Evolutionary conservation across 1,140 invertebrate genomes (phyloP).

Genomic region (Dermatophagoides farinae): DNA sequence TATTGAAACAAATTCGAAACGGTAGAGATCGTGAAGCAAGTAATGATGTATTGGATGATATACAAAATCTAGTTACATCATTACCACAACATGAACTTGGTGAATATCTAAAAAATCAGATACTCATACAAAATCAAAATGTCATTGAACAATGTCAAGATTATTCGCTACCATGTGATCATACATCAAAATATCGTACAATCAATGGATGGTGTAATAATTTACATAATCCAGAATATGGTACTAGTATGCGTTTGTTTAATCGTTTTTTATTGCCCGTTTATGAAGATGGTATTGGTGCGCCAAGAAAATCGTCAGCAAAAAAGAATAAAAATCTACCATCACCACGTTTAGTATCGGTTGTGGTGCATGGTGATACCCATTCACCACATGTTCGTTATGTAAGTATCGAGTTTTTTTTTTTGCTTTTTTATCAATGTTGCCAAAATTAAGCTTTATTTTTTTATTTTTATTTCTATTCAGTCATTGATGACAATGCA

Average conservation of each 20-base stretch:
- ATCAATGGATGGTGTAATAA: conserved; percentile 79
- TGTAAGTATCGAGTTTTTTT: conserved; percentile 38
- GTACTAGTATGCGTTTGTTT: conserved; percentile 55
- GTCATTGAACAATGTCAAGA: conserved; percentile 24
- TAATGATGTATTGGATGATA: background rate
- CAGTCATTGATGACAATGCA: conserved; percentile 59
- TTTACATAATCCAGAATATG: conserved; percentile 56
- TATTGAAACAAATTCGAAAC: conserved; percentile 28
- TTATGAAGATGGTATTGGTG: conserved; percentile 57
- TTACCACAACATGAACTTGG: conserved; percentile 12
- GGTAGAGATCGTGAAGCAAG: conserved; percentile 13
- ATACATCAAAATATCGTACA: conserved; percentile 53
- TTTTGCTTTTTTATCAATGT: conserved; percentile 36
- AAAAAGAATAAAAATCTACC: conserved; percentile 32
- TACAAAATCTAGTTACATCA: conserved; percentile 1
- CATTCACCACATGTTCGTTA: conserved; percentile 66
- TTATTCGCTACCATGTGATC: conserved; percentile 43
- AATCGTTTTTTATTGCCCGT: conserved; percentile 57
- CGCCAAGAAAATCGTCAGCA: background rate
- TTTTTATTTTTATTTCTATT: background rate
- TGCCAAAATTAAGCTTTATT: conserved; percentile 40
- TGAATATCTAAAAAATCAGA: background rate
- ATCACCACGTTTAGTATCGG: conserved; percentile 57
- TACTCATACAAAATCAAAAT: background rate
- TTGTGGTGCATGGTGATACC: conserved; percentile 68